Conservation (phyloP, 2,888 invertebrate genomes). For the Hypena proboscidalis region DNA sequence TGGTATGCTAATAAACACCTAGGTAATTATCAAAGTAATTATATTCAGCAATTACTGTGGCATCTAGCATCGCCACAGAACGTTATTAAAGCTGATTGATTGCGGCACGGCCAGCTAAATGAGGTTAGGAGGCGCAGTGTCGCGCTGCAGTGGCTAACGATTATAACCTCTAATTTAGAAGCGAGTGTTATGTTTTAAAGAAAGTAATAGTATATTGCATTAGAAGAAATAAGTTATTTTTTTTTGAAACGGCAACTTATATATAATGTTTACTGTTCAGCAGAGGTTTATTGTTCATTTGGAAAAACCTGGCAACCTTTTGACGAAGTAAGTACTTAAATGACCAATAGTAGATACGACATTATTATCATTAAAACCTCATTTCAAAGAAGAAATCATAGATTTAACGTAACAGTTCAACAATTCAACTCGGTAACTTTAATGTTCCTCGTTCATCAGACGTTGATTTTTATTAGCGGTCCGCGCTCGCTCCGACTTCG, state of each 20-base stretch:
- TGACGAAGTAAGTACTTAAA: too few relatives aligned
- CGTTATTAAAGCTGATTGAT: conserved; percentile 9
- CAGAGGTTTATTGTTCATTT: too few relatives aligned
- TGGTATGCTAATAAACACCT: too few relatives aligned
- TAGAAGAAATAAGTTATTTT: too few relatives aligned
- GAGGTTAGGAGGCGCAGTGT: conserved; percentile 4
- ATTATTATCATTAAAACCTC: too few relatives aligned
- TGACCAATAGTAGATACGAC: too few relatives aligned
- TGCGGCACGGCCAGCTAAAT: conserved; percentile 3
- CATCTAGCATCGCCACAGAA: neutral
- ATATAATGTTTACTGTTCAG: too few relatives aligned
- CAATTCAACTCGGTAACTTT: neutral
- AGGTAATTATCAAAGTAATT: too few relatives aligned
- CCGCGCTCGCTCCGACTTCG: neutral
- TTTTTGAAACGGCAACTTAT: too few relatives aligned
- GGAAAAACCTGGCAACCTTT: too few relatives aligned
- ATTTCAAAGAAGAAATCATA: neutral
- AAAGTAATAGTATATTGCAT: too few relatives aligned
- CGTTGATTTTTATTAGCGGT: conserved; percentile 14
- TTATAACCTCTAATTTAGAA: neutral
- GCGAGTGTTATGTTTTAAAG: too few relatives aligned
- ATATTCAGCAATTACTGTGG: conserved; percentile 2
- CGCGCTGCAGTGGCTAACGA: neutral
- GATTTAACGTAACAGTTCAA: neutral
- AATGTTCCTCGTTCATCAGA: conserved; percentile 6